phyloP scores from a whole-genome alignment of 1,140 invertebrate genomes.

The Hycleus cichorii region DNA sequence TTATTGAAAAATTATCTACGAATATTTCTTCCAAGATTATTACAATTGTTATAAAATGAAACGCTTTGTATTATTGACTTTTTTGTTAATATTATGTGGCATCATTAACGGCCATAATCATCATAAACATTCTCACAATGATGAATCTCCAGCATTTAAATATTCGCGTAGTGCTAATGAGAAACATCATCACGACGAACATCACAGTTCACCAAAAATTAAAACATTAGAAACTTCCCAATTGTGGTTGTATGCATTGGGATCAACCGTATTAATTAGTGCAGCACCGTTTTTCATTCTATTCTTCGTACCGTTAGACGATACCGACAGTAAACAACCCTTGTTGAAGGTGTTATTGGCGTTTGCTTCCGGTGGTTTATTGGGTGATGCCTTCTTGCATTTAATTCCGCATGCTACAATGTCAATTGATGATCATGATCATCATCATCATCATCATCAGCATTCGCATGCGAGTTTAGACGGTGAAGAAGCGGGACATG shows the following conservation, averaged over 20 bases:
- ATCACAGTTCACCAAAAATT: conserved; percentile 25
- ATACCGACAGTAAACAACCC: conserved; percentile 73
- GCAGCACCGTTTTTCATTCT: conserved; percentile 89
- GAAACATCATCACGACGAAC: conserved; percentile 31
- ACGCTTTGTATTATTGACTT: too few species aligned
- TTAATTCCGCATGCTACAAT: conserved; percentile 90
- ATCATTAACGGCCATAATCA: neutral
- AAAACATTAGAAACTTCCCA: conserved; percentile 26
- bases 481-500: conserved; percentile 49
- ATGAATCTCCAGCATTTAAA: conserved; percentile 56
- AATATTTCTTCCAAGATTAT: too few species aligned
- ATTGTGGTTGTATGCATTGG: conserved; percentile 75
- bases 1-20: too few species aligned
- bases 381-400: conserved; percentile 95
- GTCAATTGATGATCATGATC: conserved; percentile 47
- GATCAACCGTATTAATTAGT: conserved; percentile 88
- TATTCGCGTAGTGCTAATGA: conserved; percentile 68
- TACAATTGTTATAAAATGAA: too few species aligned
- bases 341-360: conserved; percentile 83
- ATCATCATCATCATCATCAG: too few species aligned
- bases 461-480: conserved; percentile 45
- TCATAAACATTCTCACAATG: conserved; percentile 23
- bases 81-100: too few species aligned
- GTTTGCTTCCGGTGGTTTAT: conserved; percentile 89
- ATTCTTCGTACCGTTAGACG: conserved; percentile 88